Base-by-base conservation (phyloP, 2,888 invertebrate genomes). In the Stomorhina lunata region DNA sequence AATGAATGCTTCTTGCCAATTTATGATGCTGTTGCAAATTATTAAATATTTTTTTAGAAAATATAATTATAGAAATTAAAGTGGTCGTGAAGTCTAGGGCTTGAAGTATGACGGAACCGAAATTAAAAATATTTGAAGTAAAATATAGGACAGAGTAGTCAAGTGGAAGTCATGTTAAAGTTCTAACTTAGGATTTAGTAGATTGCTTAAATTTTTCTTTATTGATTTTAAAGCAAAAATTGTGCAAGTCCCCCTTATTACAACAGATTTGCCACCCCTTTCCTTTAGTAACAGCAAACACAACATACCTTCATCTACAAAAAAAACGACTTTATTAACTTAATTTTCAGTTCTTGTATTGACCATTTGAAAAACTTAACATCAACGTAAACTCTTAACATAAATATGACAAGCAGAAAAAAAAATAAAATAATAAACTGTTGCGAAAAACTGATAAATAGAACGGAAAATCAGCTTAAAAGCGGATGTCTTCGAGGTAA, bases 401-500 rank as follows among this genome's bases (percentile, higher is more conserved):
- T 43, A 57, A 72, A 20, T 20, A 45, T 17, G 20, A 2, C 22
- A n/a, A n/a, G n/a, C n/a, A 15, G 71, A 50, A 79, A 25, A 63
- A 57, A 27, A 63, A 43, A 17, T 48, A 76, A 59, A 59, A 37
- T 45, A 77, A 71, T 50, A 78, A 68, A 69, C 69, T 75, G 20
- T 77, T 73, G 69, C 73, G 66, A 80, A 82, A 78, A 80, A 72
- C 50, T 48, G 77, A 77, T 77, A 84, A 81, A 81, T 84, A 72
- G 80, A 84, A 85, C 84, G 81, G 73, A 84, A 81, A 86, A 83
- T 84, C 82, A 84, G 75, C 80, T 83, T 72, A 73, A 84, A 83
- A 85, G 85, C 88, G 88, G 88, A 88, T 86, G 88, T 87, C 85
- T 85, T 85, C 84, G 84, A 84, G 86, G 84, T 87, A 88, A 88